Evolutionary conservation across 2,113 vertebrate species (phyloP).

Genomic region (Dipodomys spectabilis): DNA sequence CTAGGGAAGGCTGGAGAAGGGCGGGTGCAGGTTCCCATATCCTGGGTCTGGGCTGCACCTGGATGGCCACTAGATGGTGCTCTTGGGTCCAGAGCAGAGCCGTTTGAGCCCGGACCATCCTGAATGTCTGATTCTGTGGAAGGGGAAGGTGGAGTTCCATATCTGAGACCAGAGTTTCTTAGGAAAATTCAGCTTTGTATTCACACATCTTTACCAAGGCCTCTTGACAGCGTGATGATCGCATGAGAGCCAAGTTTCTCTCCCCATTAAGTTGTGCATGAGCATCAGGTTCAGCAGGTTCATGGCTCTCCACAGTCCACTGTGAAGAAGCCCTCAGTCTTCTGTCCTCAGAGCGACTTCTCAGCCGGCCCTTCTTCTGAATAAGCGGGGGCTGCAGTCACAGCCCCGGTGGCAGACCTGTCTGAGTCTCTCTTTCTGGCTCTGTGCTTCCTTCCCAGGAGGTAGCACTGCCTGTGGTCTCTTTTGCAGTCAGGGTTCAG

Average conservation of each 20-base stretch:
- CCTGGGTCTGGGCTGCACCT: background rate
- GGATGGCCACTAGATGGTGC: conserved; percentile 55
- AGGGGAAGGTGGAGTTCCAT: background rate
- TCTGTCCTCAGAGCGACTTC: background rate
- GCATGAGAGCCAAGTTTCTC: background rate
- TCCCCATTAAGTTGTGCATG: background rate
- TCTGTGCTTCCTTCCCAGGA: background rate
- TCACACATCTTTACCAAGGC: background rate
- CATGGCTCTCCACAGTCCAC: background rate
- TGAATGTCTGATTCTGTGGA: background rate
- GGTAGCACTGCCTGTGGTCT: background rate
- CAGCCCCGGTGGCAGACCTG: background rate
- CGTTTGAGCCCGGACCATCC: background rate
- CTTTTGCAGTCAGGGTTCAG: background rate
- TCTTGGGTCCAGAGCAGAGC: background rate
- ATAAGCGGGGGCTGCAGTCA: background rate
- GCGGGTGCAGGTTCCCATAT: background rate
- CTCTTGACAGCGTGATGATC: background rate
- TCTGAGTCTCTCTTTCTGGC: background rate
- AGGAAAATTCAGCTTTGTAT: background rate
- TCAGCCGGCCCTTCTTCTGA: background rate
- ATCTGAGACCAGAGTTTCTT: conserved; percentile 4
- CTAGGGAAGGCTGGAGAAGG: too few species aligned
- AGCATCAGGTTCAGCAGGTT: background rate
- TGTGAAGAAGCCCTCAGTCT: background rate